Evolutionary conservation across 2,113 vertebrate genomes (phyloP).

Genomic region (Morone saxatilis): DNA sequence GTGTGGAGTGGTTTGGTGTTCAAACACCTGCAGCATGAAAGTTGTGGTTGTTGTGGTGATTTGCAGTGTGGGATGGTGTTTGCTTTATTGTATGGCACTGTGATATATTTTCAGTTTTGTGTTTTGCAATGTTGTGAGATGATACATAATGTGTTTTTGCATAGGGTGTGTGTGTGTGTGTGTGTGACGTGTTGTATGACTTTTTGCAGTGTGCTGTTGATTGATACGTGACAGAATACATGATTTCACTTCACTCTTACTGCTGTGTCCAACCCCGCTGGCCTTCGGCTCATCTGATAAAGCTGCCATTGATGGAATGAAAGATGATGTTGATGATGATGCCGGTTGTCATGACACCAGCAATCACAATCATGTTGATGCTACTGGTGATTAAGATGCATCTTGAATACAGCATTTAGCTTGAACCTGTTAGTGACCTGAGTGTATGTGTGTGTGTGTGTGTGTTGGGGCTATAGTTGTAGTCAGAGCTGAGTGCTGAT

Average conservation of each 20-base stretch:
- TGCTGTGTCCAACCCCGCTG: slow-evolving; percentile 8
- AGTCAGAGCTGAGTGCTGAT: slow-evolving; percentile 80
- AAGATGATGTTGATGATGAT: slow-evolving; percentile 38
- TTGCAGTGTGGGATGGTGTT: neutral
- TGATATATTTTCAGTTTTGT: neutral
- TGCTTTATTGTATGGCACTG: neutral
- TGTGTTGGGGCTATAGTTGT: slow-evolving; percentile 41
- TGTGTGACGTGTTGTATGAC: neutral
- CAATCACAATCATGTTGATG: slow-evolving; percentile 28
- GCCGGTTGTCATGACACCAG: slow-evolving; percentile 56
- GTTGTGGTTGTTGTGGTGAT: slow-evolving; percentile 13
- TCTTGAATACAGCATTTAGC: slow-evolving; percentile 32
- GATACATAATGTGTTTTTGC: neutral
- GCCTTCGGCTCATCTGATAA: slow-evolving; percentile 2
- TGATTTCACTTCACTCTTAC: neutral
- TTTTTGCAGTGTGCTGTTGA: slow-evolving; percentile 8
- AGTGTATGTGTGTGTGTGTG: slow-evolving; percentile 19
- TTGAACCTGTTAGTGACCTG: slow-evolving; percentile 53
- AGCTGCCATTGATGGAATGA: slow-evolving; percentile 31
- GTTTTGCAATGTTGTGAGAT: slow-evolving; percentile 1
- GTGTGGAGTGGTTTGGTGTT: slow-evolving; percentile 21
- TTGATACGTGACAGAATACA: neutral
- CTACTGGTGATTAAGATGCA: slow-evolving; percentile 43
- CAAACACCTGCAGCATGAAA: slow-evolving; percentile 32
- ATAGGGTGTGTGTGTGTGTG: neutral